These are phyloP conservation scores for Therioaphis trifolii DNA, from an alignment of 2,888 invertebrate species.

Conservation along the genomic window DNA sequence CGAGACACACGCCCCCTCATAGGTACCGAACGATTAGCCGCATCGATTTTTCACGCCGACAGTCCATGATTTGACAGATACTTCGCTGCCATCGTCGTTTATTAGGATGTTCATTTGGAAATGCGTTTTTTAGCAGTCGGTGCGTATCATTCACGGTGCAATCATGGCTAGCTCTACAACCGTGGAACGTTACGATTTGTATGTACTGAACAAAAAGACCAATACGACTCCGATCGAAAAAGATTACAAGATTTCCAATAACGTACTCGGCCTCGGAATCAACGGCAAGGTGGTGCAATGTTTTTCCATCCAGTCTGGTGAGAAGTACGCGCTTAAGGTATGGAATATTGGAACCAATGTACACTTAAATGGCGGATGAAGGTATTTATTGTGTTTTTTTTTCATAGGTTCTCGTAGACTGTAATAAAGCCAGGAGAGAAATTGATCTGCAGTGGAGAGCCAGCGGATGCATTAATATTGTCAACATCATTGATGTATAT, in stretches of 20 bases:
- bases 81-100: neutral
- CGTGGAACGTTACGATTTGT: slow-evolving; percentile 27
- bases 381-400: neutral
- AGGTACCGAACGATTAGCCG: neutral
- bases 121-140: neutral
- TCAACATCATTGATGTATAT: slow-evolving; percentile 92
- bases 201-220: slow-evolving; percentile 67
- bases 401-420: slow-evolving; percentile 85
- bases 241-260: slow-evolving; percentile 92
- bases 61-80: neutral
- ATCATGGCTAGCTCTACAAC: neutral
- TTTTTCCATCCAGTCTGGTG: slow-evolving; percentile 78
- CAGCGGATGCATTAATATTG: slow-evolving; percentile 91
- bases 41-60: neutral
- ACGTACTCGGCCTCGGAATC: slow-evolving; percentile 94
- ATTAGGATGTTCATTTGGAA: neutral
- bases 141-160: neutral
- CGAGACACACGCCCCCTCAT: too few species aligned
- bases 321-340: slow-evolving; percentile 93
- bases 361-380: too few species aligned
- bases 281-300: slow-evolving; percentile 99
- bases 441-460: slow-evolving; percentile 96
- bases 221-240: slow-evolving; percentile 87
- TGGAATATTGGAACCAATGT: too few species aligned
- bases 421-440: slow-evolving; percentile 91